Percentiles rank a stretch among this genome's conserved stretches.
Evolutionary conservation across 2,797 vertebrate genomes (phyloP).

Genomic region (Ctenopoma kingsleyae): DNA sequence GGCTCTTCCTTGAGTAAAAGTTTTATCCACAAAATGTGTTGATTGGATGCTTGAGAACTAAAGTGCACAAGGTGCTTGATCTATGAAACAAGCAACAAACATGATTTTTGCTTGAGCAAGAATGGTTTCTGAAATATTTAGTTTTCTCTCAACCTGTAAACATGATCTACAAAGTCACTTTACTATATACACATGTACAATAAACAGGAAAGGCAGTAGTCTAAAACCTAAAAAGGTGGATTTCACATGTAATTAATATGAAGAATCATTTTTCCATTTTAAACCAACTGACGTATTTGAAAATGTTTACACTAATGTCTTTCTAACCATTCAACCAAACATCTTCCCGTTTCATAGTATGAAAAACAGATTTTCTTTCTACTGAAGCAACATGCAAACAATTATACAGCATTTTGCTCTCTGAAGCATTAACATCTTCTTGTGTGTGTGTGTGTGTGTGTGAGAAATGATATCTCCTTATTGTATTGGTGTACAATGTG

Average conservation of each 20-base stretch:
- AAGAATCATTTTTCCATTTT: background rate
- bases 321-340: background rate
- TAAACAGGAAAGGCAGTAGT: slow-evolving; percentile 67
- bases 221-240: slow-evolving; percentile 39
- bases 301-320: background rate
- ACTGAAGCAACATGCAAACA: background rate
- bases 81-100: slow-evolving; percentile 53
- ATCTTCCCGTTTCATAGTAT: background rate
- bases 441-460: background rate
- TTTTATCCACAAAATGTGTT: slow-evolving; percentile 41
- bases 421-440: slow-evolving; percentile 12
- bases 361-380: slow-evolving; percentile 9
- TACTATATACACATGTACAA: slow-evolving; percentile 75
- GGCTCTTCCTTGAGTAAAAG: slow-evolving; percentile 32
- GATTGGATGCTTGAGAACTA: slow-evolving; percentile 58
- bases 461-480: background rate
- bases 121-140: slow-evolving; percentile 59
- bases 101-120: slow-evolving; percentile 55
- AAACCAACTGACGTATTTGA: slow-evolving; percentile 13
- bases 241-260: slow-evolving; percentile 33
- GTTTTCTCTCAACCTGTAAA: slow-evolving; percentile 71
- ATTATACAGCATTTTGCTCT: background rate
- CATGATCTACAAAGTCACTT: slow-evolving; percentile 65
- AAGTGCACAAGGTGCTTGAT: slow-evolving; percentile 81
- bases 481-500: slow-evolving; percentile 3